Percentiles rank a stretch among this genome's conserved stretches.
Conservation (phyloP, 2,797 vertebrate genomes). For the Malurus leucopterus region DNA sequence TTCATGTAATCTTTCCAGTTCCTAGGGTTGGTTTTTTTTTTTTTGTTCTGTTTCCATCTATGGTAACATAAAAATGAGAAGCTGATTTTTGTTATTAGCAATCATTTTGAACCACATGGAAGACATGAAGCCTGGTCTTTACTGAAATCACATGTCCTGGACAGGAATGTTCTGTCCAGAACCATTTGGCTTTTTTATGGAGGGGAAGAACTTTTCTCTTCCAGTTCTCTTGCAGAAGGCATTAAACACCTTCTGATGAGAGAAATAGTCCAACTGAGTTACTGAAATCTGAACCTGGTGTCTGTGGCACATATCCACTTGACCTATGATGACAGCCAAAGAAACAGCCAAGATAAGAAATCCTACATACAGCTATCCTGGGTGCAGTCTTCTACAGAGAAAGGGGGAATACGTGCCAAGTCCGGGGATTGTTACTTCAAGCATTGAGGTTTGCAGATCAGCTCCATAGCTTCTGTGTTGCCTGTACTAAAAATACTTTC, state of each 20-base stretch:
- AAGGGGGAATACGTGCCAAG: neutral
- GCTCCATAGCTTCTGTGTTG: neutral
- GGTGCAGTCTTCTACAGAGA: neutral
- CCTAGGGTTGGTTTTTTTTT: fast-evolving
- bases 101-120: neutral
- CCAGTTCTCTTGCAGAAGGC: neutral
- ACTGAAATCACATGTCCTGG: neutral
- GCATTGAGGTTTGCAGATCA: neutral
- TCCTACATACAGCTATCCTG: neutral
- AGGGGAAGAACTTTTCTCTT: neutral
- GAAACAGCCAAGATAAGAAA: neutral
- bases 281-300: neutral
- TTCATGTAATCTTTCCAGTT: neutral
- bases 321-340: neutral
- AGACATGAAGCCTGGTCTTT: neutral
- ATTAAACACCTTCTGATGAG: neutral
- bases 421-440: neutral
- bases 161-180: neutral
- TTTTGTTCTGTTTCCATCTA: neutral
- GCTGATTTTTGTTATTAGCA: neutral
- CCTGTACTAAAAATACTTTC: neutral
- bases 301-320: neutral
- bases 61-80: neutral
- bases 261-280: neutral
- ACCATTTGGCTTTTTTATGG: neutral